A percentile compares a stretch with the other conserved stretches of the same genome.
Evolutionary conservation across 2,888 invertebrate species (phyloP).

Genomic region (Automeris io): DNA sequence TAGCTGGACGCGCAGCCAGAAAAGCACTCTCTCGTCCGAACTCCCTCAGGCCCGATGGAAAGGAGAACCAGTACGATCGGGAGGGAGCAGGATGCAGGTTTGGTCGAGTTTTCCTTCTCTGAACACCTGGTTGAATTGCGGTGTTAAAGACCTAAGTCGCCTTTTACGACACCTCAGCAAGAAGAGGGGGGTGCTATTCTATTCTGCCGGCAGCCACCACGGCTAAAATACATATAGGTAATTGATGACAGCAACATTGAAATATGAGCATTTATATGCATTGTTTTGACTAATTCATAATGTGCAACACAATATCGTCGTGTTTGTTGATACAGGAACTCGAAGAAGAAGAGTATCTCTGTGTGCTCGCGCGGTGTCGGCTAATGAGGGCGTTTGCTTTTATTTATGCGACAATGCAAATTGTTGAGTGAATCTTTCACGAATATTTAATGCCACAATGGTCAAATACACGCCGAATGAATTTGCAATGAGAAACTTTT

Average conservation of each 20-base stretch:
- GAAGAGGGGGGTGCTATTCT: slow-evolving; percentile 47
- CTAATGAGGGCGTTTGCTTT: slow-evolving; percentile 66
- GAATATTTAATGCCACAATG: slow-evolving; percentile 53
- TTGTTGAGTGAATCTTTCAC: slow-evolving; percentile 55
- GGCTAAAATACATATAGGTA: too few relatives aligned
- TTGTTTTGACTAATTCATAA: slow-evolving; percentile 52
- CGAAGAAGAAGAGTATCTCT: slow-evolving; percentile 16
- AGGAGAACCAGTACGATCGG: too few relatives aligned
- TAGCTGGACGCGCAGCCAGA: too few relatives aligned
- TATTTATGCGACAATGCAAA: slow-evolving; percentile 71
- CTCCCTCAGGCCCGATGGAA: too few relatives aligned
- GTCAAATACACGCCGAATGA: slow-evolving; percentile 39
- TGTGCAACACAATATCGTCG: slow-evolving; percentile 35
- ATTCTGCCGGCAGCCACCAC: too few relatives aligned
- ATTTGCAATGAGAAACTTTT: slow-evolving; percentile 52
- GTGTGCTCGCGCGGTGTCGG: slow-evolving; percentile 35
- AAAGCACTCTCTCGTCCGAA: too few relatives aligned
- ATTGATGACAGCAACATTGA: too few relatives aligned
- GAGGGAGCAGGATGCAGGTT: too few relatives aligned
- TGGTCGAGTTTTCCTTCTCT: too few relatives aligned
- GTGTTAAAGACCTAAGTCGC: too few relatives aligned
- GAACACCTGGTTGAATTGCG: too few relatives aligned
- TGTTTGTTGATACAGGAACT: slow-evolving; percentile 15
- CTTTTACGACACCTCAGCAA: slow-evolving; percentile 37
- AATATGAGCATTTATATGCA: slow-evolving; percentile 47